Conservation (phyloP, 1,140 invertebrate species). For the Epicauta chinensis region DNA sequence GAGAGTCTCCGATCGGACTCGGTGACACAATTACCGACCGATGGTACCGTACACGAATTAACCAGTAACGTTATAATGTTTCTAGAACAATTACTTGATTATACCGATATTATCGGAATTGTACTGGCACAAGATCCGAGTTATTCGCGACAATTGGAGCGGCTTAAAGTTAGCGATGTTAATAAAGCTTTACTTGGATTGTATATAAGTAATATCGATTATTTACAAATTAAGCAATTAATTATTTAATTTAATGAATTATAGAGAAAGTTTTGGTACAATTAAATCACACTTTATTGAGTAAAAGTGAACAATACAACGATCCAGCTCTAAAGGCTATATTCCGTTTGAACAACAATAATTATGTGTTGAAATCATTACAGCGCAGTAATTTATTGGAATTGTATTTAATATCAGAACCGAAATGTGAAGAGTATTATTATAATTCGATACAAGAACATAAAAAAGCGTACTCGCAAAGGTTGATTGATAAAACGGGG, state of each 20-base stretch:
- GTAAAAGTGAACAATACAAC: constrained; percentile 78
- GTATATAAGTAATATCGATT: constrained; percentile 60
- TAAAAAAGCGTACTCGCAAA: constrained; percentile 70
- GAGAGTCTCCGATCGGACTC: constrained; percentile 82
- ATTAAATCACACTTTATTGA: constrained; percentile 74
- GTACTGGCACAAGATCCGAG: constrained; percentile 55
- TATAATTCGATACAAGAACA: constrained; percentile 76
- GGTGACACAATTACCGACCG: constrained; percentile 77
- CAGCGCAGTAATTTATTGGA: constrained; percentile 77
- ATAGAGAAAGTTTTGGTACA: constrained; percentile 80
- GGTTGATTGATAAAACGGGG: too few relatives aligned
- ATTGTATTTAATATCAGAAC: constrained; percentile 69
- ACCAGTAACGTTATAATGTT: constrained; percentile 90
- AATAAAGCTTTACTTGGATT: constrained; percentile 63
- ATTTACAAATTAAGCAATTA: background rate
- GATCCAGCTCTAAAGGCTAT: constrained; percentile 77
- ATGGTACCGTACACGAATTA: constrained; percentile 94
- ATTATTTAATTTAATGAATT: constrained; percentile 26
- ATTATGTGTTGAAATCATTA: constrained; percentile 86
- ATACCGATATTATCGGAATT: constrained; percentile 66
- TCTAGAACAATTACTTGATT: constrained; percentile 75
- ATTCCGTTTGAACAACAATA: constrained; percentile 87
- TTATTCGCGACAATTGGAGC: constrained; percentile 50
- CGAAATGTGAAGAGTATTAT: constrained; percentile 76
- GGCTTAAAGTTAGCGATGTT: constrained; percentile 43